Base-by-base conservation (phyloP, 2,113 vertebrate genomes). In the Festucalex cinctus region DNA sequence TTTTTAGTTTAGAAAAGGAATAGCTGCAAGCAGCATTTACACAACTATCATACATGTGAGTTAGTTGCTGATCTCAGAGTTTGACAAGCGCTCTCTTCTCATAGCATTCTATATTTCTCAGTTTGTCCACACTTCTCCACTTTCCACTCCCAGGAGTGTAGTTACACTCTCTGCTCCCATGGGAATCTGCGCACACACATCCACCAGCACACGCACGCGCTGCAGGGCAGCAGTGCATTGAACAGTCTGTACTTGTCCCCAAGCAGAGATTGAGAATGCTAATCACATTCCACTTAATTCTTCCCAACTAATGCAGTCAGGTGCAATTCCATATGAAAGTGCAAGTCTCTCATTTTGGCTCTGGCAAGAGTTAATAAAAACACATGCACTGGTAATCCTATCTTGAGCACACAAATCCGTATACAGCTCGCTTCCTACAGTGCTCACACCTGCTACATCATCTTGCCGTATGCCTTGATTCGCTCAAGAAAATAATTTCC, bases 181-280 rank as follows among this genome's bases (percentile, higher is more conserved):
- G 77, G 69, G 77, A 79, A 39, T 39, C 39, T 63, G 9, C 57
- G 26, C 67, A 71, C 66, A 73, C 54, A 73, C 49, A 8, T 32
- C 72, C 44, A 74, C 57, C 43, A 35, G 41, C 71, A 17, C 48
- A 39, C 65, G 71, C 66, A 74, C 58, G 73, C 48, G 54, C 81
- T 76, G 56, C 59, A 70, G 63, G 64, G 63, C 32, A 66, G 58
- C 71, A 74, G 63, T 28, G 53, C 56, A 76, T 48, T 63, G 59
- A 82, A 72, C 62, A 65, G 70, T 68, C 61, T 43, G 60, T 43
- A 43, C 62, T 56, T 73, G 69, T 78, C 71, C 68, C 41, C 17
- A 39, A 65, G 64, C 73, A 60, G 75, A 66, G 66, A 77, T 63
- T 74, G 72, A 75, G 73, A 75, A 77, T 78, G 62, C 75, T 71